Evolutionary conservation across 2,113 vertebrate species (phyloP).

Genomic region (Barnardius zonarius): DNA sequence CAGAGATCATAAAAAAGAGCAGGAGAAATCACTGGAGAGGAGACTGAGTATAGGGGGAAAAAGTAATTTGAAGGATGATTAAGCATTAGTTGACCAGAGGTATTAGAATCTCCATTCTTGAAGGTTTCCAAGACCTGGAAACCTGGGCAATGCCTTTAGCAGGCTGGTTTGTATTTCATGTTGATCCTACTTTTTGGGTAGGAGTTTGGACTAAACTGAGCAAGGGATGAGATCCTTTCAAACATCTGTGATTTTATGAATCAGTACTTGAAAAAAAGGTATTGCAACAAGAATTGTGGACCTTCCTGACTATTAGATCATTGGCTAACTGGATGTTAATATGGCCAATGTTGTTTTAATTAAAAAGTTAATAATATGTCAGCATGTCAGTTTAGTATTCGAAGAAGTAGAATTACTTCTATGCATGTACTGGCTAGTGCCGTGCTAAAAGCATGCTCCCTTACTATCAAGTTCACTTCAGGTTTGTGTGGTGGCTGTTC

Average conservation of each 20-base stretch:
- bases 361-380: accelerated
- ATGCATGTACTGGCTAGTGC: not conserved
- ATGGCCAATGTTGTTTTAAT: not conserved
- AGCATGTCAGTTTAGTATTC: not conserved
- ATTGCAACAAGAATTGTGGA: not conserved
- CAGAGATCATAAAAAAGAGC: not conserved
- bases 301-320: not conserved
- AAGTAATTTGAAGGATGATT: not conserved
- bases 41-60: not conserved
- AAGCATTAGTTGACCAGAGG: not conserved
- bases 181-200: not conserved
- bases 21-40: not conserved
- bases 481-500: not conserved
- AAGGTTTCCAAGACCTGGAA: not conserved
- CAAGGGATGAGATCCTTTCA: not conserved
- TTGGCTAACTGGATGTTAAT: not conserved
- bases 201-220: not conserved
- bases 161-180: not conserved
- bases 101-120: not conserved
- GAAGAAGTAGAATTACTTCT: not conserved
- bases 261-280: not conserved
- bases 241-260: not conserved
- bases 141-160: not conserved
- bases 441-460: accelerated
- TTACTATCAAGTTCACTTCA: not conserved